Conservation (phyloP, 2,113 vertebrate species). For the Tringa solitaria region DNA sequence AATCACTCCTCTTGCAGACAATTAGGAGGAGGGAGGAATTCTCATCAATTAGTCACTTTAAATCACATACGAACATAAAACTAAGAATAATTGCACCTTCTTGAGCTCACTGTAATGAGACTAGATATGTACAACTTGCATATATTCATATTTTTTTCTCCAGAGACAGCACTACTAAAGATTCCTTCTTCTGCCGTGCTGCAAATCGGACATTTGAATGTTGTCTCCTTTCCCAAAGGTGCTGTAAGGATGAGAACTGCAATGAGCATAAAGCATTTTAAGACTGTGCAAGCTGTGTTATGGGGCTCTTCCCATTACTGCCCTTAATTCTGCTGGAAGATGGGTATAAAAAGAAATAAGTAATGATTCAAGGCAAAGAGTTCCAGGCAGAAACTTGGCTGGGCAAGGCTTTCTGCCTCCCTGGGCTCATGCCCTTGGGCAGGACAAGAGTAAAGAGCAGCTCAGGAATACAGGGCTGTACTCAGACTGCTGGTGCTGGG, state of each 20-base stretch:
- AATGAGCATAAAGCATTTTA: background rate
- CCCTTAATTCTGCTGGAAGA: background rate
- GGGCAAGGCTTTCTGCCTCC: background rate
- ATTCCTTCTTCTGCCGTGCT: background rate
- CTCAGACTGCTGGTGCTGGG: background rate
- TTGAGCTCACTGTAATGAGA: background rate
- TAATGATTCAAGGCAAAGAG: background rate
- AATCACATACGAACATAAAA: background rate
- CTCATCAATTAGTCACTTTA: background rate
- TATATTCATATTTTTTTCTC: background rate
- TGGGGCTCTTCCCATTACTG: background rate
- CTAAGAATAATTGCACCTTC: background rate
- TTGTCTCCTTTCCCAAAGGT: background rate
- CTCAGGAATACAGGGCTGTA: fast-evolving
- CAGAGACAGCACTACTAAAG: background rate
- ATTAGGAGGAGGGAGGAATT: background rate
- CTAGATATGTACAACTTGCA: background rate
- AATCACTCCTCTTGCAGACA: background rate
- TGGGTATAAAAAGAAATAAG: background rate
- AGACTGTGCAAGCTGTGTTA: background rate
- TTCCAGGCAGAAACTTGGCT: background rate
- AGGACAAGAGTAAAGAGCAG: background rate
- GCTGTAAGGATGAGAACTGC: background rate
- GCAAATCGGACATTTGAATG: background rate
- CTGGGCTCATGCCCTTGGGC: background rate